Conservation (phyloP, 2,113 vertebrate species). For the Balaenoptera acutorostrata region DNA sequence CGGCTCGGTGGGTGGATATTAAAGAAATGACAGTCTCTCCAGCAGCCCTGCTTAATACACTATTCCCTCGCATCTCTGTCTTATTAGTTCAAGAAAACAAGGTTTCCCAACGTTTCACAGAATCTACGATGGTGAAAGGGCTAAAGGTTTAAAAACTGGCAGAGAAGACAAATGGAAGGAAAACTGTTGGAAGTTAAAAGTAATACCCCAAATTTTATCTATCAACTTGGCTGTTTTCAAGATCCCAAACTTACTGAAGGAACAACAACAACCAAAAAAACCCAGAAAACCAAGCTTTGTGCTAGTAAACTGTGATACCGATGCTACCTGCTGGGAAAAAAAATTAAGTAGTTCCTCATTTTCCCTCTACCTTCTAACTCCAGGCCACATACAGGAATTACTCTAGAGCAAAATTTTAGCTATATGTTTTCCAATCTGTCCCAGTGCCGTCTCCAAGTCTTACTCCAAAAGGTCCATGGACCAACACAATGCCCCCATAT, state of each 20-base stretch:
- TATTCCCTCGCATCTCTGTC: neutral
- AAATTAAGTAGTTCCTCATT: neutral
- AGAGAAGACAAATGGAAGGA: neutral
- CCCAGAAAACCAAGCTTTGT: neutral
- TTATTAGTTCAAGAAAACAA: slow-evolving; percentile 40
- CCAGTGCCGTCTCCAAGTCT: neutral
- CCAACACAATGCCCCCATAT: neutral
- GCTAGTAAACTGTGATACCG: neutral
- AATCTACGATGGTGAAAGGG: neutral
- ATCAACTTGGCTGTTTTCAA: neutral
- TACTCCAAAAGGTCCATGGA: neutral
- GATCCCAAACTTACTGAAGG: neutral
- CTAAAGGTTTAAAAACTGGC: neutral
- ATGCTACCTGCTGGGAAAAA: neutral
- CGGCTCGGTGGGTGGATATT: neutral
- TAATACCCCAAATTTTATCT: neutral
- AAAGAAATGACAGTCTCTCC: slow-evolving; percentile 20
- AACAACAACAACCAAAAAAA: neutral
- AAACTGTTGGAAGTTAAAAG: neutral
- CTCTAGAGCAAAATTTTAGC: neutral
- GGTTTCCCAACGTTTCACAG: neutral
- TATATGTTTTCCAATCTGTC: neutral
- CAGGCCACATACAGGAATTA: neutral
- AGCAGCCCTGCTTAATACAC: slow-evolving; percentile 1
- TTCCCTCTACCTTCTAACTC: neutral